A percentile compares a stretch with the other conserved stretches of the same genome.
phyloP scores from a whole-genome alignment of 2,888 invertebrate species.

The Drosophila mercatorum region DNA sequence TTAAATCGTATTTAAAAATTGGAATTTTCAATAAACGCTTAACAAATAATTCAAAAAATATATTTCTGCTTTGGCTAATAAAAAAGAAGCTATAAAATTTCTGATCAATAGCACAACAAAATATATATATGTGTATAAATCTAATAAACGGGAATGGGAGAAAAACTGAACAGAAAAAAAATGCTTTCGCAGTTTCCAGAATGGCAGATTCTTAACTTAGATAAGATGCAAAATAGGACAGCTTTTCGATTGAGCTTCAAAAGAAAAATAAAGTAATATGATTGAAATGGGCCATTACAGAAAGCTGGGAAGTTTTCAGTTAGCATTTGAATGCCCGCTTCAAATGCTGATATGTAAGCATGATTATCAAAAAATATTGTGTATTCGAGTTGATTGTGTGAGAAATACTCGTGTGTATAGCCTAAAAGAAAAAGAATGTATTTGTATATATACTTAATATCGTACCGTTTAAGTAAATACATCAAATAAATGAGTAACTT shows the following conservation, averaged over 20 bases:
- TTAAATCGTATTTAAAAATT: conserved; percentile 76
- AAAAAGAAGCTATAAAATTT: conserved; percentile 77
- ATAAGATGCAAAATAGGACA: conserved; percentile 36
- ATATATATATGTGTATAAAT: conserved; percentile 13
- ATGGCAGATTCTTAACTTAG: conserved; percentile 26
- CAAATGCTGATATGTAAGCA: conserved; percentile 78
- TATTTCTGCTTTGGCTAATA: conserved; percentile 62
- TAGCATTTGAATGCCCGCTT: conserved; percentile 67
- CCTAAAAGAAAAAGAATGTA: conserved; percentile 58
- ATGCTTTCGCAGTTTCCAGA: conserved; percentile 36
- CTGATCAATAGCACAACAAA: conserved; percentile 77
- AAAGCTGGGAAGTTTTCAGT: conserved; percentile 29
- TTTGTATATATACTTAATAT: conserved; percentile 47
- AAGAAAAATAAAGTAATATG: conserved; percentile 33
- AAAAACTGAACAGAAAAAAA: conserved; percentile 45
- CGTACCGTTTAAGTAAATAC: conserved; percentile 51
- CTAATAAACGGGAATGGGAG: conserved; percentile 30
- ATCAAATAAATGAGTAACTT: conserved; percentile 47
- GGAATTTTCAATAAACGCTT: conserved; percentile 69
- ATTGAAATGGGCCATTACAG: conserved; percentile 45
- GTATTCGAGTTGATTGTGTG: conserved; percentile 29
- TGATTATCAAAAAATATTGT: conserved; percentile 73
- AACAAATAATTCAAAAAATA: conserved; percentile 59
- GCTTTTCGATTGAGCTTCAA: conserved; percentile 57
- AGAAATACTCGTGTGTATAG: conserved; percentile 31